Percentiles rank a stretch among this genome's conserved stretches.
These are phyloP conservation scores for Drosophila subquinaria DNA, from an alignment of 2,888 invertebrate species.

Conservation along the genomic window DNA sequence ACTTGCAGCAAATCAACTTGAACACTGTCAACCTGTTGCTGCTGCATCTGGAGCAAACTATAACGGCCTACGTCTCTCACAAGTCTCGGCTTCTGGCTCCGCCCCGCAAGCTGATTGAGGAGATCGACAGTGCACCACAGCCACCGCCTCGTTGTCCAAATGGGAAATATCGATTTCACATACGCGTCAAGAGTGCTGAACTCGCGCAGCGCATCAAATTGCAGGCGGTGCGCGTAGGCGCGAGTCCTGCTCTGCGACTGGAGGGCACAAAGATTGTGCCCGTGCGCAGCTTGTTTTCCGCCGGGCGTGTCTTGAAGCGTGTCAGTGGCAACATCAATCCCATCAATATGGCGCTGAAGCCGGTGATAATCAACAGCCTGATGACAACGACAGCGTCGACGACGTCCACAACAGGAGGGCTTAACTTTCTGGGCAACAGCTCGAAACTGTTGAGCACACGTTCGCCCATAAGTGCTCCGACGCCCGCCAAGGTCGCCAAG, in stretches of 20 bases:
- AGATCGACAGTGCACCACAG: conserved; percentile 88
- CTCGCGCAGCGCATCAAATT: conserved; percentile 82
- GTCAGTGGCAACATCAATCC: conserved; percentile 80
- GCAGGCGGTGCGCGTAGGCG: conserved; percentile 84
- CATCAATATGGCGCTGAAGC: conserved; percentile 69
- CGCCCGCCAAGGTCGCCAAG: conserved; percentile 87
- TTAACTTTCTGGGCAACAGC: conserved; percentile 57
- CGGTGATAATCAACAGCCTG: conserved; percentile 68
- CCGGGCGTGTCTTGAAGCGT: conserved; percentile 73
- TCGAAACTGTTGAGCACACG: conserved; percentile 61
- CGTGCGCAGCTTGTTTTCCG: conserved; percentile 68
- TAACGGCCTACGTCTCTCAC: conserved; percentile 94
- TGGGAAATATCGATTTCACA: conserved; percentile 88
- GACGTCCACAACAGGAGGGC: conserved; percentile 4
- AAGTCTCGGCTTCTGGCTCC: conserved; percentile 91
- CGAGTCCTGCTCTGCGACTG: conserved; percentile 86
- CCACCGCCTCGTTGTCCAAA: conserved; percentile 89
- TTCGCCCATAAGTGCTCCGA: conserved; percentile 67
- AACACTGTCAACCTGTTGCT: conserved; percentile 88
- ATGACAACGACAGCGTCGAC: conserved; percentile 31
- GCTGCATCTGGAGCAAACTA: conserved; percentile 89
- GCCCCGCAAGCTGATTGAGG: conserved; percentile 89
- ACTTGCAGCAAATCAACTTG: conserved; percentile 88
- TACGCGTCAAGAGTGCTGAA: conserved; percentile 86
- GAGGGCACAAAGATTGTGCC: conserved; percentile 85